Percentiles rank a stretch among this genome's conserved stretches.
Evolutionary conservation across 2,113 vertebrate species (phyloP).

Genomic region (Eretmochelys imbricata): DNA sequence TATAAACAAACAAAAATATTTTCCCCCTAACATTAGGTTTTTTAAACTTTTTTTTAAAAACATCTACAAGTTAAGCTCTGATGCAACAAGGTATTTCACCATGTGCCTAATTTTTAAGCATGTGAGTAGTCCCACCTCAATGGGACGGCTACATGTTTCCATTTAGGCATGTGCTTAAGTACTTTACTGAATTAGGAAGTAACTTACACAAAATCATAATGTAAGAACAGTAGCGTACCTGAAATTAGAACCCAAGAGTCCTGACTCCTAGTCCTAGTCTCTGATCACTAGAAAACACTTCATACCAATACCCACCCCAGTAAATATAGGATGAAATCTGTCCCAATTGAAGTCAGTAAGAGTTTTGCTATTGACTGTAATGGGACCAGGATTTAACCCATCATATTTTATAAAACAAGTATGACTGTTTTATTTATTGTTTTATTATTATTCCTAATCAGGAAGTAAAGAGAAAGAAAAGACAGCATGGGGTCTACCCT

Average conservation of each 20-base stretch:
- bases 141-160: not conserved
- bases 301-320: not conserved
- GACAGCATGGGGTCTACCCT: constrained; percentile 13
- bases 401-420: constrained; percentile 45
- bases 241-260: not conserved
- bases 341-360: not conserved
- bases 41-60: not conserved
- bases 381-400: constrained; percentile 15
- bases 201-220: not conserved
- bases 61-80: not conserved
- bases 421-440: constrained; percentile 53
- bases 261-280: not conserved
- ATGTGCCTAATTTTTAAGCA: not conserved
- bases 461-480: constrained; percentile 52
- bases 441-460: constrained; percentile 61
- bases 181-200: not conserved
- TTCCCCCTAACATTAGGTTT: not conserved
- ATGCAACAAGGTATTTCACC: not conserved
- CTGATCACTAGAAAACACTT: not conserved
- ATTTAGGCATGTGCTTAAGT: fast-evolving
- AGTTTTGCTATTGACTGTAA: not conserved
- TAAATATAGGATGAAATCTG: not conserved
- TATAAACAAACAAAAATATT: not conserved
- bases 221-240: fast-evolving
- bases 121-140: not conserved